Evolutionary conservation across 2,888 invertebrate species (phyloP), one percentile per base, ranked within the genome.

Genomic region (Argynnis bischoffii): DNA sequence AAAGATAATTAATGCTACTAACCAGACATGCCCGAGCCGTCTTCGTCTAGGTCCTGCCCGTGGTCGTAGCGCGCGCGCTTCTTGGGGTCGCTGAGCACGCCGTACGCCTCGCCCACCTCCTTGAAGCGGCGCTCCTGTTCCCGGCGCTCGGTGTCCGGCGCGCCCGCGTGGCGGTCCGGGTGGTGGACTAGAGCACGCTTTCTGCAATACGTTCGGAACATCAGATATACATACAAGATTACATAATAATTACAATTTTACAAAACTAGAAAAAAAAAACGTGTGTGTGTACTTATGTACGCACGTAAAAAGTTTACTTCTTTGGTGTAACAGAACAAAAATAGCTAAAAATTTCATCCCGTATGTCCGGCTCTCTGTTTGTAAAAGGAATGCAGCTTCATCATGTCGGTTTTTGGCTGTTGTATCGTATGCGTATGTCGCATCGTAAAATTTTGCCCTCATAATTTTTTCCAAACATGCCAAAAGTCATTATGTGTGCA

Each of bases 21-120:
- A 88, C 89, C 94, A 76, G 93, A 81, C 94, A 94, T 81, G 89
- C 91, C 79, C 87, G 81, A 67, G 73, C 79, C 94, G 77, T 93
- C 93, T 70, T 97, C 97, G 60, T 98, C 97, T 76, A 98, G 90
- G 84, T 98, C 98, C 73, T 98, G 97, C 0, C 98, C 98, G 81
- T 94, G 97, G 89, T 99, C 99, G 83, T 98, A 99, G 55, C 98
- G 95, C 56, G 95, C 94, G 77, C 97, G 96, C 88, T 98, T 98
- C 88, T 97, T 97, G 11, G 96, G 95, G 92, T 99, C 98, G 26
- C 98, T 98, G 72, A 99, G 94, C 69, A 99, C 94, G 55, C 96
- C 96, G 85, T 99, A 99, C 0, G 99, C 99, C 89, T 99, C 98
- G n/a, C 98, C 98, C 21, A 99, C 94, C 88, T 99, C 98, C 88